Evolutionary conservation across 2,113 vertebrate genomes (phyloP), one percentile per base, ranked within the genome.

Genomic region (Odocoileus hemionus): DNA sequence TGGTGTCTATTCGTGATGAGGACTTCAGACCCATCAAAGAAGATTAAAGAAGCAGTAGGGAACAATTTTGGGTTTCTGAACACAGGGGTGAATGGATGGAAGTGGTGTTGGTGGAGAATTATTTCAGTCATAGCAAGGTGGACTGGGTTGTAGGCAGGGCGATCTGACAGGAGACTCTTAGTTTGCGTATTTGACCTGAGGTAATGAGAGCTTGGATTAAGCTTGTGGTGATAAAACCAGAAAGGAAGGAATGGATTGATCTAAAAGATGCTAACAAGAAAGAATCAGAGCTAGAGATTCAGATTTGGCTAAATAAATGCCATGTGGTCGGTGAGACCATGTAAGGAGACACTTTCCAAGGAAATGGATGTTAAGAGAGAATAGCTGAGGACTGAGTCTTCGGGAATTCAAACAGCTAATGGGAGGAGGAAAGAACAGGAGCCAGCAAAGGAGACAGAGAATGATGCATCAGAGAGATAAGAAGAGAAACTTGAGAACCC

Each of bases 191-290:
- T 84, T 97, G 97, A 95, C 78, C 79, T 85, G 90, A 82, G 80
- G 85, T 95, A 96, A 96, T 45, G 79, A 98, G 85, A 92, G 45
- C 61, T 60, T 95, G 78, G 58, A 86, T 97, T 95, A 97, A 92
- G 52, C 16, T 83, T 80, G 30, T 86, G 54, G 76, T 17, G 96
- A 95, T 92, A 90, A 98, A 97, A 94, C 47, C 30, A 92, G 85
- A 96, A 94, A 94, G 54, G 45, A 97, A 96, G 91, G 60, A 93
- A 50, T 7, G 0, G 55, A 36, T 74, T 26, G 64, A 95, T 96
- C 50, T 78, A 43, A 96, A 79, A 94, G 86, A 96, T 52, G 47
- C 45, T 86, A 91, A 57, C 39, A 94, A 98, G 82, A 96, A 96
- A 93, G 84, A 92, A 86, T 67, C 47, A 90, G 87, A 96, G 74